These are phyloP conservation scores for Microcebus jonahi DNA, from an alignment of 2,113 vertebrate species.

Conservation along the genomic window DNA sequence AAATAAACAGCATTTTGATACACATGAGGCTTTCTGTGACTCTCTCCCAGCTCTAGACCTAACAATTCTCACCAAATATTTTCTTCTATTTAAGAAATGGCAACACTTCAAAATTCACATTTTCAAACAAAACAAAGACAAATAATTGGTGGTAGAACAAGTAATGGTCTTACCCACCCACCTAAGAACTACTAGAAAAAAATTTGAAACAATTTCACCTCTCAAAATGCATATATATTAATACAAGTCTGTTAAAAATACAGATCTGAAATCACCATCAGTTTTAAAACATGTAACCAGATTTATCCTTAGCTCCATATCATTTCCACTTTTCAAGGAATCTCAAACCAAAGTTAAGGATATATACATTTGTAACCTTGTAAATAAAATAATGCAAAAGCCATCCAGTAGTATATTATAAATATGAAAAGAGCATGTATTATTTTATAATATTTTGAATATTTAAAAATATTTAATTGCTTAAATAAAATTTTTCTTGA, in stretches of 20 bases:
- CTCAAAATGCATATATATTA: constrained; percentile 17
- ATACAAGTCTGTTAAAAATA: background rate
- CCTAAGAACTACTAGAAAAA: constrained; percentile 15
- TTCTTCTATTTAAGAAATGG: background rate
- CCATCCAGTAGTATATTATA: background rate
- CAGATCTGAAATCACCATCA: constrained; percentile 13
- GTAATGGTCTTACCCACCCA: background rate
- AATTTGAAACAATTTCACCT: background rate
- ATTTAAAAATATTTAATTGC: background rate
- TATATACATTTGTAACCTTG: background rate
- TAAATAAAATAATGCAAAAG: background rate
- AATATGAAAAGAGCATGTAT: background rate
- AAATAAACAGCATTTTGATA: too few species aligned
- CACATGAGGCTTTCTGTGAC: too few species aligned
- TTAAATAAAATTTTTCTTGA: constrained; percentile 26
- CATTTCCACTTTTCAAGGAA: constrained; percentile 52
- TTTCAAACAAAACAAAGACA: constrained; percentile 11
- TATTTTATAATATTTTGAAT: background rate
- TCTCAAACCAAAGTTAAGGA: background rate
- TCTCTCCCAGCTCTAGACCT: too few species aligned
- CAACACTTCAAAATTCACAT: constrained; percentile 22
- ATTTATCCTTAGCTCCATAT: constrained; percentile 14
- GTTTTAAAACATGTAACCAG: background rate
- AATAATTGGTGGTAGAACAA: background rate
- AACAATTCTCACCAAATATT: background rate